A percentile compares a stretch with the other conserved stretches of the same genome.
Evolutionary conservation across 2,888 invertebrate genomes (phyloP).

Genomic region (Rosalia funebris): DNA sequence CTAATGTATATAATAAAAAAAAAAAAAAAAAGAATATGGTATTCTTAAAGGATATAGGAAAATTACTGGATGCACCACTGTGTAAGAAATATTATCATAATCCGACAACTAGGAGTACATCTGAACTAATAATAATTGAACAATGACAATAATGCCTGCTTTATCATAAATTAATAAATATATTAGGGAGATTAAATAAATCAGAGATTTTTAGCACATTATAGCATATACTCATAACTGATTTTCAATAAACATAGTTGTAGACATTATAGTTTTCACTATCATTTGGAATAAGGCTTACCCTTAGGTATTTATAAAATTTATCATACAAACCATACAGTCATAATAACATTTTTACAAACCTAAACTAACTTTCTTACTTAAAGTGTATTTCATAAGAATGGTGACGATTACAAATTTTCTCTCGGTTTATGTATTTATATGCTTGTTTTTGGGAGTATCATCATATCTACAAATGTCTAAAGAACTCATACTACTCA

Average conservation of each 20-base stretch:
- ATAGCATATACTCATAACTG: no score
- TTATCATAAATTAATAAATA: no score
- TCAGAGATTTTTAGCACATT: no score
- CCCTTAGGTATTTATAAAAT: not conserved
- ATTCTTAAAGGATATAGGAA: no score
- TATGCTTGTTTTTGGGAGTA: conserved; percentile 48
- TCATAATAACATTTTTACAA: not conserved
- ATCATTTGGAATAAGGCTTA: not conserved
- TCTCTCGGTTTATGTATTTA: conserved; percentile 35
- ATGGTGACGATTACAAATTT: not conserved
- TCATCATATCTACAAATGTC: conserved; percentile 59
- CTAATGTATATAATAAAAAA: no score
- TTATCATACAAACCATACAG: conserved; percentile 1
- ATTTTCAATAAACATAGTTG: not conserved
- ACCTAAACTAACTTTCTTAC: conserved; percentile 9
- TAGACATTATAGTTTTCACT: not conserved
- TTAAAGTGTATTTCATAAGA: conserved; percentile 11
- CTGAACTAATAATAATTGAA: no score
- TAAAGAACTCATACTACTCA: conserved; percentile 58
- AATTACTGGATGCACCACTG: no score
- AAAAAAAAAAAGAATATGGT: no score
- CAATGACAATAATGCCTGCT: no score
- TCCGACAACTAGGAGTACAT: no score
- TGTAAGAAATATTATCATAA: no score
- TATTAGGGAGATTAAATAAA: no score